Base-by-base conservation (phyloP, 2,888 invertebrate genomes). In the Parnassius smintheus region DNA sequence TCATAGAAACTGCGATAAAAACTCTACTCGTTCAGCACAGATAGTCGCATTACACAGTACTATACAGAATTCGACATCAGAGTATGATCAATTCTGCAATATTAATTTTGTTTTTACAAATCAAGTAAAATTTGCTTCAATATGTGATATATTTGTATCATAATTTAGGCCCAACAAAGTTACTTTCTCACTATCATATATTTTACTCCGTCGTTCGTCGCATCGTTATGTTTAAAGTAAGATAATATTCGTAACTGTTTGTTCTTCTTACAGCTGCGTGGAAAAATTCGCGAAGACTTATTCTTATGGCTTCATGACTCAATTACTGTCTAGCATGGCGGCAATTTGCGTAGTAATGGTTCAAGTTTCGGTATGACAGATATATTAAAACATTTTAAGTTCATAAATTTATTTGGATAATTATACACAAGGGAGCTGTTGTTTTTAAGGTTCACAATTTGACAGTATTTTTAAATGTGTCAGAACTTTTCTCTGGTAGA, bases 301-400 rank as follows among this genome's bases (percentile, higher is more conserved):
- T 77, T 83, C 89, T 2, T 89, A 89, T 68, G 91, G 91, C 49
- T 91, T 91, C 80, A 86, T 91, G 87, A 90, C 89, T 67, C 91
- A 91, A 78, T 81, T 91, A 57, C 76, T 90, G 59, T 90, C 90
- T 25, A 91, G 91, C 70, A 84, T 86, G 86, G 88, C 89, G 12
- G 91, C 91, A 49, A 91, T 91, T 78, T 91, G 91, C 78, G 88
- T 86, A 54, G 86, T 91, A 75, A 91, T 91, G 91, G 90, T 91
- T 51, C 91, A 91, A 85, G 83, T 91, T 82, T 89, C 91, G 84
- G 91, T 91, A 78, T 85, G 85, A 68, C 44, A 13, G 18, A 25
- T 18, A 13, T 58, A 45, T 18, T 57, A 49, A n/a, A 41, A 18
- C 42, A 50, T 18, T 49, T 58, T 10, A 58, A 50, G 18, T 41